These are phyloP conservation scores for Temnothorax unifasciatus DNA, from an alignment of 2,888 invertebrate species.

Conservation along the genomic window DNA sequence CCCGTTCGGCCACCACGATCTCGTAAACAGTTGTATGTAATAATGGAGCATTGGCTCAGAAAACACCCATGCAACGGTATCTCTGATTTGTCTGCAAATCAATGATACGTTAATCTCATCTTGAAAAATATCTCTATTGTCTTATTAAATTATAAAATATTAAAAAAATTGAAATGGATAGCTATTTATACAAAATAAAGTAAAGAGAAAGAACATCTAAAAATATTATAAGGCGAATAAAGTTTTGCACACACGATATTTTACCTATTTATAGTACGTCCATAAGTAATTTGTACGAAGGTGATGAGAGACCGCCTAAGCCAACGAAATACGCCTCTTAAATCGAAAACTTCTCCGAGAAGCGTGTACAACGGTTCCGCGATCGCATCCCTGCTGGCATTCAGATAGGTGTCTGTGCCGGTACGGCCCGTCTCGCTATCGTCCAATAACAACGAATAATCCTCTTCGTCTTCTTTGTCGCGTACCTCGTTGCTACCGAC, in stretches of 20 bases:
- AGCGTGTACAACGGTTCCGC: slow-evolving; percentile 96
- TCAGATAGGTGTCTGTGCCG: slow-evolving; percentile 82
- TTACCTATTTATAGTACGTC: slow-evolving; percentile 95
- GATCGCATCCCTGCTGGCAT: slow-evolving; percentile 92
- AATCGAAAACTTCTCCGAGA: slow-evolving; percentile 96
- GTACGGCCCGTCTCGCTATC: slow-evolving; percentile 86
- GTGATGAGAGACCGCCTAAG: slow-evolving; percentile 94
- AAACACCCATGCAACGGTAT: slow-evolving; percentile 94
- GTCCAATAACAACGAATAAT: slow-evolving; percentile 93
- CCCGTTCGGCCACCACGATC: slow-evolving; percentile 96
- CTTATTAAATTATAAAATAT: slow-evolving; percentile 9
- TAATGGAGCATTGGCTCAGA: slow-evolving; percentile 97
- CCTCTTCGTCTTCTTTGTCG: slow-evolving; percentile 93
- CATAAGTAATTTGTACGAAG: slow-evolving; percentile 96
- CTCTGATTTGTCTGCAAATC: slow-evolving; percentile 92
- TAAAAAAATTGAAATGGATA: neutral
- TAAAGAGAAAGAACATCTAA: neutral
- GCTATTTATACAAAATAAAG: neutral
- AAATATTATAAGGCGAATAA: neutral
- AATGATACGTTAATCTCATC: neutral
- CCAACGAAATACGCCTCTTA: slow-evolving; percentile 95
- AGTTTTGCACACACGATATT: neutral
- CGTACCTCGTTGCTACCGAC: slow-evolving; percentile 89
- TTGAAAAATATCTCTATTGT: neutral
- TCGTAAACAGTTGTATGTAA: slow-evolving; percentile 93